Conservation (phyloP, 2,888 invertebrate genomes). For the Eurytoma adleriae region DNA sequence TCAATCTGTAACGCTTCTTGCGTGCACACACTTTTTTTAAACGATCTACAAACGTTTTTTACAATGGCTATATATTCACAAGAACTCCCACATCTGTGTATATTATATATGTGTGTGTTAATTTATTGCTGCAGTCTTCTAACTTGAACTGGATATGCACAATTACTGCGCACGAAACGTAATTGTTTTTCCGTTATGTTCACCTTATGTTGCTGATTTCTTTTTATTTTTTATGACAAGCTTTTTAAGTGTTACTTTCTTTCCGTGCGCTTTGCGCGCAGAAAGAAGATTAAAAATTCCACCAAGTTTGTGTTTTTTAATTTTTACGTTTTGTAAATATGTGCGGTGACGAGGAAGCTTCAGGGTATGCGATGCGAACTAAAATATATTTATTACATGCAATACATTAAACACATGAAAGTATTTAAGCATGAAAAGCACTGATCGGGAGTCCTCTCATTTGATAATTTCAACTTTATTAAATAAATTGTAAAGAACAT, state of each 20-base stretch:
- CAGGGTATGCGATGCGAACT: conserved; percentile 43
- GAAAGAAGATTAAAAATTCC: conserved; percentile 28
- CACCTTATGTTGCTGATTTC: conserved; percentile 33
- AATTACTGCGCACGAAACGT: conserved; percentile 61
- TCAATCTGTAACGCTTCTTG: conserved; percentile 62
- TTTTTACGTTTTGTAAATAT: conserved; percentile 43
- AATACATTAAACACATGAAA: neutral
- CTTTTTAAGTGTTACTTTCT: conserved; percentile 55
- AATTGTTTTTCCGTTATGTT: conserved; percentile 52
- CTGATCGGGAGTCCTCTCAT: neutral
- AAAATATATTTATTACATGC: conserved; percentile 19
- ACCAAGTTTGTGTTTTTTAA: conserved; percentile 41
- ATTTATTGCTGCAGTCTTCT: conserved; percentile 56
- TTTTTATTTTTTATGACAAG: conserved; percentile 35
- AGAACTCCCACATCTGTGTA: conserved; percentile 54
- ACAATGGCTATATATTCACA: conserved; percentile 57
- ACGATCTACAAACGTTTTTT: conserved; percentile 61
- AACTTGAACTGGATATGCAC: conserved; percentile 62
- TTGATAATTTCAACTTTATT: conserved; percentile 12
- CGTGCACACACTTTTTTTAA: conserved; percentile 65
- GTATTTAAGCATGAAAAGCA: conserved; percentile 38
- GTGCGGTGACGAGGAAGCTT: conserved; percentile 48
- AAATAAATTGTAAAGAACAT: neutral
- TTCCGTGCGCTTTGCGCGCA: conserved; percentile 12
- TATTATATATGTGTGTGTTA: conserved; percentile 59